Evolutionary conservation across 2,113 vertebrate genomes (phyloP).

Genomic region (Gnathonemus longibarbis): DNA sequence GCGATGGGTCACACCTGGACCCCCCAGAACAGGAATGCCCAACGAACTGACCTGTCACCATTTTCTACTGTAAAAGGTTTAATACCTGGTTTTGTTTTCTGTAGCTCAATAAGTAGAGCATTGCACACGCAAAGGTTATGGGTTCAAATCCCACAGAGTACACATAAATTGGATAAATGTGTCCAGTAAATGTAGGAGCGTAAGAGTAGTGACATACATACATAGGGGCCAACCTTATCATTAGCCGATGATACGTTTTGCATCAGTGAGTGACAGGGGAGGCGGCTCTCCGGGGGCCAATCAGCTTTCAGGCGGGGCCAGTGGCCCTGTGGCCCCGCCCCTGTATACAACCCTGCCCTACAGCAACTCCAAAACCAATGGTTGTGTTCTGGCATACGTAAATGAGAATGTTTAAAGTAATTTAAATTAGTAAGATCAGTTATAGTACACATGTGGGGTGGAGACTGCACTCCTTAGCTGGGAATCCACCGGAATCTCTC

Average conservation of each 20-base stretch:
- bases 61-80: not conserved
- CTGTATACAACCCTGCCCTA: not conserved
- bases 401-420: not conserved
- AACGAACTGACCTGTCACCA: not conserved
- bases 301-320: not conserved
- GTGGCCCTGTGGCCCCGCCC: not conserved
- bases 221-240: not conserved
- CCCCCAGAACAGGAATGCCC: not conserved
- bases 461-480: slow-evolving; percentile 9
- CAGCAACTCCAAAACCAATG: not conserved
- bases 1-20: not conserved
- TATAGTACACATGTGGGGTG: not conserved
- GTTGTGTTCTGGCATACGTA: not conserved
- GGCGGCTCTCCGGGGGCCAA: not conserved
- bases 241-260: not conserved
- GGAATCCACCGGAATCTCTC: slow-evolving; percentile 28
- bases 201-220: not conserved
- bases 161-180: not conserved
- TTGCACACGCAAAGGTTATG: not conserved
- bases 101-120: not conserved
- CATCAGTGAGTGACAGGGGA: not conserved
- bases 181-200: not conserved
- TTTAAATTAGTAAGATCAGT: slow-evolving; percentile 5
- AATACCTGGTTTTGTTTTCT: not conserved
- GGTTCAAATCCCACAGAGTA: not conserved